These are phyloP conservation scores for Brachyhypopomus gauderio DNA, from an alignment of 2,113 vertebrate species.

Conservation along the genomic window DNA sequence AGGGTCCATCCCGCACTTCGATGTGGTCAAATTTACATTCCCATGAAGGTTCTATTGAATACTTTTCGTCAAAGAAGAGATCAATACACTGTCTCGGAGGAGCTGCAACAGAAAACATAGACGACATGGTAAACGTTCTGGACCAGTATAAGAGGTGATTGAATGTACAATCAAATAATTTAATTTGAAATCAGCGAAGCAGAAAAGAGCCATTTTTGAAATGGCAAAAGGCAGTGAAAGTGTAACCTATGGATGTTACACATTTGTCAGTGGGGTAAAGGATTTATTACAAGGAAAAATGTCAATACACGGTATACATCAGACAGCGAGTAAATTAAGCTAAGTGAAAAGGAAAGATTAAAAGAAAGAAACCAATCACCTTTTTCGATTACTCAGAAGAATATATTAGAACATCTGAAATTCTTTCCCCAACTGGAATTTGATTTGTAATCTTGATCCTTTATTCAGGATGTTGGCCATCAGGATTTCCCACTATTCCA, in stretches of 20 bases:
- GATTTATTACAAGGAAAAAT: no score
- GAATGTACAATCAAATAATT: background rate
- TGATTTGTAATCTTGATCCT: background rate
- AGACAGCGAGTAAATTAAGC: background rate
- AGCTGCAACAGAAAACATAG: constrained; percentile 75
- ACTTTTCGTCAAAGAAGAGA: constrained; percentile 96
- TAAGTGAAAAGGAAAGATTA: background rate
- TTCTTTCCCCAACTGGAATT: background rate
- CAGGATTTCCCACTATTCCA: no score
- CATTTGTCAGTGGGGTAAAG: background rate
- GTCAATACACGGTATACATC: no score
- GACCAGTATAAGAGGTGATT: background rate
- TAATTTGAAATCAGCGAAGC: background rate
- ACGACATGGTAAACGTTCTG: constrained; percentile 1
- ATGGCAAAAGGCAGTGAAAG: constrained; percentile 8
- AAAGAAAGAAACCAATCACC: background rate
- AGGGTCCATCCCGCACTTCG: constrained; percentile 97
- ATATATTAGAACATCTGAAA: background rate
- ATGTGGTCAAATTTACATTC: constrained; percentile 99
- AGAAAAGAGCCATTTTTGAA: background rate
- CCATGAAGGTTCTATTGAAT: constrained; percentile 98
- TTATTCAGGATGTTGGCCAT: background rate
- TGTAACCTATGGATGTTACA: background rate
- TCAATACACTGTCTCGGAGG: constrained; percentile 97
- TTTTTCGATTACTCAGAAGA: no score